Evolutionary conservation across 2,797 vertebrate species (phyloP).

Genomic region (Ctenopoma kingsleyae): DNA sequence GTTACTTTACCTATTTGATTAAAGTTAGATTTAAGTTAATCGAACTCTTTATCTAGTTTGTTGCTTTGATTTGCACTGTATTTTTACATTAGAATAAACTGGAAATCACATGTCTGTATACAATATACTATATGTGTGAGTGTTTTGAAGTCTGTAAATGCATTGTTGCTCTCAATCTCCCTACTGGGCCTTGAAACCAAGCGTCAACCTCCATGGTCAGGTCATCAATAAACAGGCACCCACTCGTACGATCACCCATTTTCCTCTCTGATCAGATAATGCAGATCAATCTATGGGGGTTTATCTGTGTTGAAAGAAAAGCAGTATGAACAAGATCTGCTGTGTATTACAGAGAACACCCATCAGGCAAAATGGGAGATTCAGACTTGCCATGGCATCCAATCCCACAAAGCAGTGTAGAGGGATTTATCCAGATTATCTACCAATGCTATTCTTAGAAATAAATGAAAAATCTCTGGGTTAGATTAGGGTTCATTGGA

Average conservation of each 20-base stretch:
- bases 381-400: conserved; percentile 21
- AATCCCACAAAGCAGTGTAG: conserved; percentile 57
- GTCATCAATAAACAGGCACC: conserved; percentile 54
- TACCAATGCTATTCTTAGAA: conserved; percentile 71
- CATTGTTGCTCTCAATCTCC: conserved; percentile 40
- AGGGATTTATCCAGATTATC: conserved; percentile 78
- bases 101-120: no score
- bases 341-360: conserved; percentile 26
- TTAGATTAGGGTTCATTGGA: conserved; percentile 49
- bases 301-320: conserved; percentile 39
- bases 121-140: no score
- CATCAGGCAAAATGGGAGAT: conserved; percentile 17
- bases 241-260: conserved; percentile 58
- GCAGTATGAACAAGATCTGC: conserved; percentile 35
- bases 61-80: no score
- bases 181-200: conserved; percentile 29
- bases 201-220: conserved; percentile 58
- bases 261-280: conserved; percentile 39
- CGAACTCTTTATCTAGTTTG: no score
- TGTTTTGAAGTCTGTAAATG: conserved; percentile 9
- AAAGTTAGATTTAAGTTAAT: not conserved
- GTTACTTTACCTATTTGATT: not conserved
- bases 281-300: conserved; percentile 53
- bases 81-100: no score
- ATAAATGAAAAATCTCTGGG: conserved; percentile 63